Percentiles rank a stretch among this genome's conserved stretches.
Evolutionary conservation across 2,888 invertebrate genomes (phyloP).

Genomic region (Pseudoips prasinana): DNA sequence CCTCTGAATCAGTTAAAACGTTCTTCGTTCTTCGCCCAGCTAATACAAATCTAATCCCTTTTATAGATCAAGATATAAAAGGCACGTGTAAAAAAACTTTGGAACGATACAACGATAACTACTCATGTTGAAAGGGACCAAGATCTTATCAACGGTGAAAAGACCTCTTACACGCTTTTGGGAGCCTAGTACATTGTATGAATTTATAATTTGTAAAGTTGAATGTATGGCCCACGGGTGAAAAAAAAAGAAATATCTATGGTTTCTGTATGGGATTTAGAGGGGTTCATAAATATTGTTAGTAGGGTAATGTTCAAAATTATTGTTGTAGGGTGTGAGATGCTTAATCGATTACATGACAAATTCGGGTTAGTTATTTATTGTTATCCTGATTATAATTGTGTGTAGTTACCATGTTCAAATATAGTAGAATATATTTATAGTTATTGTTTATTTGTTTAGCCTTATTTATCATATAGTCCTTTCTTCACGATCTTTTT

Average conservation of each 20-base stretch:
- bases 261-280: slow-evolving; percentile 26
- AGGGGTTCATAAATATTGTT: slow-evolving; percentile 29
- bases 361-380: no score
- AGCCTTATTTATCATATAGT: no score
- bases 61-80: slow-evolving; percentile 54
- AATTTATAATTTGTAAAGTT: slow-evolving; percentile 46
- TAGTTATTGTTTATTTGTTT: no score
- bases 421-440: no score
- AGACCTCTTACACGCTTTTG: slow-evolving; percentile 3
- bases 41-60: slow-evolving; percentile 55
- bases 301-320: neutral
- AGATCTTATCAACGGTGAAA: slow-evolving; percentile 49
- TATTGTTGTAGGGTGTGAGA: no score
- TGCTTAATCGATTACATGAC: no score
- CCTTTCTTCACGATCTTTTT: no score
- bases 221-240: slow-evolving; percentile 22
- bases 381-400: no score
- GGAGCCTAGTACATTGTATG: neutral
- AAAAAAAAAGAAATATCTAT: slow-evolving; percentile 24
- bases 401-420: no score
- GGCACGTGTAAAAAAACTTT: slow-evolving; percentile 51
- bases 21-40: slow-evolving; percentile 1
- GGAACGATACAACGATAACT: slow-evolving; percentile 59
- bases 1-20: no score
- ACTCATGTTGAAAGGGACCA: slow-evolving; percentile 61